Base-by-base conservation (phyloP, 2,888 invertebrate genomes). In the Drosophila aldrichi region DNA sequence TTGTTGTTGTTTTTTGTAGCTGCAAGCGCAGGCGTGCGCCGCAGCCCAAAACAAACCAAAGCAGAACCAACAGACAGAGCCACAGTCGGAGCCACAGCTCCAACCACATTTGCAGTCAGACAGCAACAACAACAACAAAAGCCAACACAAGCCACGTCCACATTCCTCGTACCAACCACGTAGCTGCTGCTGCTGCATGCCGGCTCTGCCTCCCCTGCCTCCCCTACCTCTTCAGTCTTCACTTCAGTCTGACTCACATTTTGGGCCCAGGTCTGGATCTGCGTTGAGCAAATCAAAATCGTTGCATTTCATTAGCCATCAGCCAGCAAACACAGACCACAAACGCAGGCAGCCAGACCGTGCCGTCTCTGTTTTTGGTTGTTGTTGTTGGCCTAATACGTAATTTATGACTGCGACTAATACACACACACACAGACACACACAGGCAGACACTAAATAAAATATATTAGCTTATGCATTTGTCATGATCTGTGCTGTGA, bases 261-360 rank as follows among this genome's bases (percentile, higher is more conserved):
- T 54, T 18, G 36, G 54, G 38, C 38, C 20, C 38, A 48, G 43
- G 43, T 59, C 52, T 58, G 32, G 41, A 43, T 41, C 51, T 60
- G 44, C 41, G 51, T 46, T 46, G 36, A 40, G 70, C 74, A 80
- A 75, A 70, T 77, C 65, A 77, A 77, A 78, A 41, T 68, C 62
- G 73, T 61, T 78, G 73, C 78, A 79, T 67, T 78, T 78, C 78
- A 81, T 78, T 78, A 81, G 81, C 78, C 68, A 56, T 40, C 48
- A 18, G 48, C 52, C 65, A 65, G 51, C 46, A 40, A 71, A 63
- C 46, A 25, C 58, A 49, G 54, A 48, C 22, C 41, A 25, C 54
- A 54, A 36, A 18, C n/a, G n/a, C 25, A 22, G 51, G 0, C 18
- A n/a, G 44, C 22, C 18, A 55, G 40, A 25, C 36, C 36, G 36